Evolutionary conservation across 1,140 invertebrate genomes (phyloP), one percentile per base, ranked within the genome.

Genomic region (Tetranychus urticae): DNA sequence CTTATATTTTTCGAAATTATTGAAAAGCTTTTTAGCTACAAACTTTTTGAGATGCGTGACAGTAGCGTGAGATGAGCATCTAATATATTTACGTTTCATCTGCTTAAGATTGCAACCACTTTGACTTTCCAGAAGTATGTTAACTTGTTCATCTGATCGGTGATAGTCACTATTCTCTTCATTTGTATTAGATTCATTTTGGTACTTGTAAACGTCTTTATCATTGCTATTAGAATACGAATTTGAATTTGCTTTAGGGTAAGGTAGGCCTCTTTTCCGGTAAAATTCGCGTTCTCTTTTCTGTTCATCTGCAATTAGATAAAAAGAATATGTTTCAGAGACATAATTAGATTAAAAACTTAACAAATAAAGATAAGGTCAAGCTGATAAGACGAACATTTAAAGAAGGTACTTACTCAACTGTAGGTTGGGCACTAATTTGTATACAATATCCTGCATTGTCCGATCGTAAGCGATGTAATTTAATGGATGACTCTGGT

Each of bases 391-490:
- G 33, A 57, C 12, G 34, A 23, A 23, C 37, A 10, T n/a, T n/a
- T 7, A n/a, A 56, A 57, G 31, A 42, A 10, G 10, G 10, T 10
- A 31, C 50, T 66, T 75, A 87, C 86, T 68, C 73, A 86, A 83
- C 75, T 92, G 87, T 65, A 93, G 76, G 69, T 89, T 82, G 63
- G 88, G 88, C 64, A 93, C 88, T 66, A 93, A 74, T 79, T 97
- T 97, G 75, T 92, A 96, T 57, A 97, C 91, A 74, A 97, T 92
- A 77, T 97, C 91, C 74, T 97, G 93, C 85, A 97, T 88, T 62
- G 91, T 97, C 67, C 92, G 79, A 75, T 97, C 93, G 75, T 93
- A 92, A 71, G 88, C 91, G 67, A 97, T 92, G 69, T 96, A 93
- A 69, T 94, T 86, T 48, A 96, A 75, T 14, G 91, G 91, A 76